Percentiles rank a stretch among this genome's conserved stretches.
These are phyloP conservation scores for Globia sparganii DNA, from an alignment of 2,888 invertebrate genomes.

Conservation along the genomic window DNA sequence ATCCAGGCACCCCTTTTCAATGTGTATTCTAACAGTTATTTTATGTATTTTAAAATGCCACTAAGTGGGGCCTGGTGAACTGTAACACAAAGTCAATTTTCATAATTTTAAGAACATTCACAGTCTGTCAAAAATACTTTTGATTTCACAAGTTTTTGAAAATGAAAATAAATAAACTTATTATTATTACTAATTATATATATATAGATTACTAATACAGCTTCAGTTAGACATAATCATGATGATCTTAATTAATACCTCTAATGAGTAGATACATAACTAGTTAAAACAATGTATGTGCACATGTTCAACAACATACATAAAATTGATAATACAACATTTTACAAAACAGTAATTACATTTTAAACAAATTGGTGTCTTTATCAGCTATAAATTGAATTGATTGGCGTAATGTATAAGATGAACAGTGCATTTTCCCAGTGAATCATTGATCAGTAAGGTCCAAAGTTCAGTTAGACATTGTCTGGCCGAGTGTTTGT, in stretches of 20 bases:
- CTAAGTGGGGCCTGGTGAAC: too few relatives aligned
- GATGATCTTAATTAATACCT: neutral
- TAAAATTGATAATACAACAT: constrained; percentile 21
- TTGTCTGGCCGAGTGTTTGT: constrained; percentile 10
- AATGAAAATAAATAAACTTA: too few relatives aligned
- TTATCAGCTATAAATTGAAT: constrained; percentile 22
- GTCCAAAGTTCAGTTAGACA: constrained; percentile 53
- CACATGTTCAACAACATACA: constrained; percentile 20
- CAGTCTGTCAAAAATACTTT: too few relatives aligned
- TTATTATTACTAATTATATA: too few relatives aligned
- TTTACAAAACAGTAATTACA: neutral
- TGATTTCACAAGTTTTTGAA: too few relatives aligned
- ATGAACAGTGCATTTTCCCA: constrained; percentile 22
- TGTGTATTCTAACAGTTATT: neutral
- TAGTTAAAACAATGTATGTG: constrained; percentile 17
- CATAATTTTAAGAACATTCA: too few relatives aligned
- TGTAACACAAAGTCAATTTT: too few relatives aligned
- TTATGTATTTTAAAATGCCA: too few relatives aligned
- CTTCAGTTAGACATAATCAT: constrained; percentile 1
- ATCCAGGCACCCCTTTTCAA: neutral
- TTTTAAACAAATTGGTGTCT: constrained; percentile 10
- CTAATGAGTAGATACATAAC: neutral
- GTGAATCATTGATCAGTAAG: constrained; percentile 52
- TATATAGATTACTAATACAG: too few relatives aligned
- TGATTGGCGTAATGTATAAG: constrained; percentile 14